phyloP scores from a whole-genome alignment of 2,888 invertebrate genomes.

The Amphipoea lucens region DNA sequence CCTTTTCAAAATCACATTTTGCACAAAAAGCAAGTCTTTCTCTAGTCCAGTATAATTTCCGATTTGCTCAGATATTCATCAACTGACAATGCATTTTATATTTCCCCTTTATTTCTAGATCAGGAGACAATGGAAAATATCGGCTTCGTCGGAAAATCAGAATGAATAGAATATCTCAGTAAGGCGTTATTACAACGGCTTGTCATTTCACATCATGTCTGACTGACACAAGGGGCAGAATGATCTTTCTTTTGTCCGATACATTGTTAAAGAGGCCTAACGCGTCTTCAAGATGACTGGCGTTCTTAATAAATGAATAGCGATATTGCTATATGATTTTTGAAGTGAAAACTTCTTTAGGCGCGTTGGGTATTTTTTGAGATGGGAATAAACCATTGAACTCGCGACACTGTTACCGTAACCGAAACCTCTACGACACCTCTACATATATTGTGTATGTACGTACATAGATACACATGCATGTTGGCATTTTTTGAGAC shows the following conservation, averaged over 20 bases:
- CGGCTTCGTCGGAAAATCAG: constrained; percentile 9
- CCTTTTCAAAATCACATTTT: neutral
- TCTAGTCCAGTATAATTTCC: neutral
- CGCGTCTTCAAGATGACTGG: neutral
- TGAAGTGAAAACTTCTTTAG: no score
- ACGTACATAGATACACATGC: no score
- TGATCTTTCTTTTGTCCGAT: neutral
- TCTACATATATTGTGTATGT: no score
- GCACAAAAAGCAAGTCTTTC: neutral
- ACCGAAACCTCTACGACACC: no score
- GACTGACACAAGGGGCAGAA: constrained; percentile 6
- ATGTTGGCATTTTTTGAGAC: no score
- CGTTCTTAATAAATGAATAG: neutral
- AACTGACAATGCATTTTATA: constrained; percentile 34
- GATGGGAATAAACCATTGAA: no score
- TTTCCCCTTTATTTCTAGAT: constrained; percentile 22
- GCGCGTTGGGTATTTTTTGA: no score
- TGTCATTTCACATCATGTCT: constrained; percentile 10
- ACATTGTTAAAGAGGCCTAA: neutral
- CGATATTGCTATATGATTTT: no score
- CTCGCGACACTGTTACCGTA: no score
- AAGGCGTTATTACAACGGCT: constrained; percentile 8
- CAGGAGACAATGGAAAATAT: constrained; percentile 33
- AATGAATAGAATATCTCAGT: constrained; percentile 31
- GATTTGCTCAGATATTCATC: neutral